Conservation (phyloP, 2,797 vertebrate genomes). For the Ispidina lecontei region DNA sequence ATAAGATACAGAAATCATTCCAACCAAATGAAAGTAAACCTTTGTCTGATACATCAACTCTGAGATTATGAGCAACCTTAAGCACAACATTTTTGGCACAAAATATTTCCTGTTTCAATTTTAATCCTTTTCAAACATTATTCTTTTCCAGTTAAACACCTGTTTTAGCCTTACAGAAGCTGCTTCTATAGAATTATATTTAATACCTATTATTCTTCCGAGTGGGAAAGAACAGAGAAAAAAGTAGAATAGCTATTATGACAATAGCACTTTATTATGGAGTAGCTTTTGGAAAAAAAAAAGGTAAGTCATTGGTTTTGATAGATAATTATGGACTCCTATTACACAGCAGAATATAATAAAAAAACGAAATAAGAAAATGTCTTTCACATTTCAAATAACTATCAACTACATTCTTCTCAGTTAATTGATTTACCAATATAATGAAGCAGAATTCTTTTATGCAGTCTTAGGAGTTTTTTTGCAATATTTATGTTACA, state of each 20-base stretch:
- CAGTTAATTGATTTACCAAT: background rate
- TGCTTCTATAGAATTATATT: slow-evolving; percentile 49
- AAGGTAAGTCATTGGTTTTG: slow-evolving; percentile 29
- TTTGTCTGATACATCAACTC: slow-evolving; percentile 74
- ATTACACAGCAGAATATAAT: slow-evolving; percentile 41
- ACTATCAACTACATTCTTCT: background rate
- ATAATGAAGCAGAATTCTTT: background rate
- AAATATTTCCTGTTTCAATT: slow-evolving; percentile 62
- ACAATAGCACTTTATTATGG: slow-evolving; percentile 40
- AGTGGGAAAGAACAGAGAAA: slow-evolving; percentile 42
- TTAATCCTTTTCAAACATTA: slow-evolving; percentile 71
- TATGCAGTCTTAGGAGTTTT: background rate
- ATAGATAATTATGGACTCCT: slow-evolving; percentile 55
- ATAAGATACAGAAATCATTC: slow-evolving; percentile 70
- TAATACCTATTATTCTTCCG: slow-evolving; percentile 45
- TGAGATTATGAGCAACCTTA: background rate
- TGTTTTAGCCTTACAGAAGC: slow-evolving; percentile 60
- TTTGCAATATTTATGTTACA: background rate
- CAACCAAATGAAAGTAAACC: slow-evolving; percentile 65
- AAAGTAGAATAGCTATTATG: slow-evolving; percentile 27
- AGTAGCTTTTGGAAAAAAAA: slow-evolving; percentile 2
- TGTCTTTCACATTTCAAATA: slow-evolving; percentile 44
- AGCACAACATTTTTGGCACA: slow-evolving; percentile 54
- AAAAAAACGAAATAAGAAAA: slow-evolving; percentile 54
- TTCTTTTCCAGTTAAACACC: slow-evolving; percentile 67